phyloP scores from a whole-genome alignment of 2,113 vertebrate species.

The Bettongia penicillata region DNA sequence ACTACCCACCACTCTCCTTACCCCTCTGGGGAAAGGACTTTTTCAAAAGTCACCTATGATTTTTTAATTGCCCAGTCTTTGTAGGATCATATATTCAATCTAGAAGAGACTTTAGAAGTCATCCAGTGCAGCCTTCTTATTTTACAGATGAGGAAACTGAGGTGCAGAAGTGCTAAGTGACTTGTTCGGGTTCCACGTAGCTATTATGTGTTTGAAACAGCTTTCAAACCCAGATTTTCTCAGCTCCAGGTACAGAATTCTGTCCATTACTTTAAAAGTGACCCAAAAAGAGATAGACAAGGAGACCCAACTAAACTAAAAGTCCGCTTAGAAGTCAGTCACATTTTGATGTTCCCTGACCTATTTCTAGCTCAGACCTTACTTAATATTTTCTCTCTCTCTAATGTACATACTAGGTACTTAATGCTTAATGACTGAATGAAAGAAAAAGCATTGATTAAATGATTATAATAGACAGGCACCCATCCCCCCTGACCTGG shows the following conservation, averaged over 20 bases:
- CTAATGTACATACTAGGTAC: neutral
- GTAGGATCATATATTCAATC: neutral
- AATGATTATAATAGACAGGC: neutral
- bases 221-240: neutral
- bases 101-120: neutral
- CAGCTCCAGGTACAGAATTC: neutral
- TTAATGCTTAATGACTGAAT: neutral
- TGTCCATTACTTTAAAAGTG: neutral
- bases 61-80: neutral
- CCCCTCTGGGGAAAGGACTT: neutral
- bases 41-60: neutral
- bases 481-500: neutral
- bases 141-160: neutral
- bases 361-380: neutral
- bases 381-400: neutral
- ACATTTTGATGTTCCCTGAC: neutral
- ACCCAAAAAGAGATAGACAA: neutral
- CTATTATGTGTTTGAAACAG: neutral
- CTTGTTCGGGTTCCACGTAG: neutral
- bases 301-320: neutral
- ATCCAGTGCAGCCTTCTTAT: neutral
- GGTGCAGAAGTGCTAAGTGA: neutral
- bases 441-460: neutral
- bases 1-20: neutral
- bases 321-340: neutral